These are phyloP conservation scores for Achlya flavicornis DNA, from an alignment of 2,888 invertebrate species.

Conservation along the genomic window DNA sequence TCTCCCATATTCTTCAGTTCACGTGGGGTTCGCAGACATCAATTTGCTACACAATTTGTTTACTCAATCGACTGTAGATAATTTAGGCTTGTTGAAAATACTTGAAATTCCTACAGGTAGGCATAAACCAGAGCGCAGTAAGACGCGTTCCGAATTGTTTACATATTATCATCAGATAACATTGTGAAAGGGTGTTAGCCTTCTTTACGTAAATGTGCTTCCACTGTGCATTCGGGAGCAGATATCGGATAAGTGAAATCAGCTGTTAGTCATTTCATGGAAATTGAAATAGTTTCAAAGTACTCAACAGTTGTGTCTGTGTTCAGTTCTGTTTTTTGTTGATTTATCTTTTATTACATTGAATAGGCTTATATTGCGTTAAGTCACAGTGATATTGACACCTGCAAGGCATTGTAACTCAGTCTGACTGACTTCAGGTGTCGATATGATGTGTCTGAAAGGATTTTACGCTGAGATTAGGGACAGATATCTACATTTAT, in stretches of 20 bases:
- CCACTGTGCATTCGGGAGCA: not conserved
- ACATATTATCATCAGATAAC: not conserved
- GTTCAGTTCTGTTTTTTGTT: not conserved
- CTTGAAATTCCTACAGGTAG: not conserved
- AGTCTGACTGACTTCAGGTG: too few species aligned
- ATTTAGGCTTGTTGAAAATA: conserved; percentile 7
- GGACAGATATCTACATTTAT: too few species aligned
- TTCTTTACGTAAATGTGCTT: not conserved
- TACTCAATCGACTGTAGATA: conserved; percentile 2
- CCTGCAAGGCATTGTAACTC: too few species aligned
- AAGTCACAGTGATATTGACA: too few species aligned
- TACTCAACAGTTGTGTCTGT: not conserved
- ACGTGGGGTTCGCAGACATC: conserved; percentile 6
- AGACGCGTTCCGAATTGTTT: not conserved
- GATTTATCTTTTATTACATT: not conserved
- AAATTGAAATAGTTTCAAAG: not conserved
- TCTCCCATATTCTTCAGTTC: conserved; percentile 1
- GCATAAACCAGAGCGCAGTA: not conserved
- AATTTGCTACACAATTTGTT: not conserved
- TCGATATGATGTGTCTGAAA: too few species aligned
- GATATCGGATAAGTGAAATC: not conserved
- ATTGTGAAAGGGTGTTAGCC: not conserved
- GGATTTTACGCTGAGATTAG: too few species aligned
- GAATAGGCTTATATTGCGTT: not conserved
- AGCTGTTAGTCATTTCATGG: not conserved